These are phyloP conservation scores for Odontocerum albicorne DNA, from an alignment of 2,888 invertebrate species.

Conservation along the genomic window DNA sequence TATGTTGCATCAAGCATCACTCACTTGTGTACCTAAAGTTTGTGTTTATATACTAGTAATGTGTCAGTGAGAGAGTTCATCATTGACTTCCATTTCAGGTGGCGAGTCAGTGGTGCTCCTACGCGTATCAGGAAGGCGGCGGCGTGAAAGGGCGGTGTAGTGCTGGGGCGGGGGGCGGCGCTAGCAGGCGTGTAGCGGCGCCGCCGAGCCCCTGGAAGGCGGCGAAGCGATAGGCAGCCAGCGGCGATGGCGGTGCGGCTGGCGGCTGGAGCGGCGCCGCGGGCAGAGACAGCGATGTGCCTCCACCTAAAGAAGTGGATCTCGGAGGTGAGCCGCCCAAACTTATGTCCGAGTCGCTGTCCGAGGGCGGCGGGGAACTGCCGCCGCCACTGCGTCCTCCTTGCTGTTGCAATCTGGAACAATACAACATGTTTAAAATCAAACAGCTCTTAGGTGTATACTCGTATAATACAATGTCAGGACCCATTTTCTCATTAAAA, in stretches of 20 bases:
- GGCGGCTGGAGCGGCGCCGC: conserved; percentile 22
- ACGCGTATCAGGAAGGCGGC: conserved; percentile 34
- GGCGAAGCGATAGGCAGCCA: conserved; percentile 21
- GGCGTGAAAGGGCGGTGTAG: conserved; percentile 35
- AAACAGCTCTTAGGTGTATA: not conserved
- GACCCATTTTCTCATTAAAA: not conserved
- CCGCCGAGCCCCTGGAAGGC: conserved; percentile 19
- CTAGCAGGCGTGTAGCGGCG: conserved; percentile 28
- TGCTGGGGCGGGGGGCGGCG: conserved; percentile 29
- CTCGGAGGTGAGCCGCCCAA: conserved; percentile 43
- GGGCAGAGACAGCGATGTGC: not conserved
- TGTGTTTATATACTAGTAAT: too few species aligned
- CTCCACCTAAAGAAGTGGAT: conserved; percentile 2
- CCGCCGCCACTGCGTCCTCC: conserved; percentile 33
- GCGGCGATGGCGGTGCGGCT: conserved; percentile 22
- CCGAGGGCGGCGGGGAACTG: conserved; percentile 44
- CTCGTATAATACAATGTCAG: not conserved
- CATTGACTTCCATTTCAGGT: too few species aligned
- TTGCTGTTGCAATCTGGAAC: conserved; percentile 34
- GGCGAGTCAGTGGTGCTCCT: too few species aligned
- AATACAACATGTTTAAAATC: not conserved
- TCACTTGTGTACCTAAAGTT: too few species aligned
- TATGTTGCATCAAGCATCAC: too few species aligned
- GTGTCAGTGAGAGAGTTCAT: too few species aligned
- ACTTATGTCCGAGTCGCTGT: conserved; percentile 51